Percentiles rank a stretch among this genome's conserved stretches.
Evolutionary conservation across 2,888 invertebrate genomes (phyloP).

Genomic region (Cecidostiba fungosa): DNA sequence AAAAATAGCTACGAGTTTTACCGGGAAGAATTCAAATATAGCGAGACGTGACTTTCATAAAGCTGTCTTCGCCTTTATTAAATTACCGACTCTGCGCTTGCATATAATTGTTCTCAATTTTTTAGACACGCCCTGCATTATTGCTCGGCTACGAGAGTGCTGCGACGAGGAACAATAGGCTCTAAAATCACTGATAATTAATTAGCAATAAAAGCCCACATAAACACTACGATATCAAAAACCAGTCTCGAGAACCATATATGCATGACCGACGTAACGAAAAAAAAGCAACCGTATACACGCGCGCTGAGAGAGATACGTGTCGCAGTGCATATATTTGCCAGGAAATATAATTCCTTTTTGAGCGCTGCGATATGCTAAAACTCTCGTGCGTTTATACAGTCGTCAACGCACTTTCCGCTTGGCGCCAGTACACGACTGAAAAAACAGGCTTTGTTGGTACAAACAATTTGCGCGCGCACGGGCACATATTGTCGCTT

Average conservation of each 20-base stretch:
- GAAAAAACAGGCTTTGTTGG: constrained; percentile 41
- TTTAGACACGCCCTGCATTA: not conserved
- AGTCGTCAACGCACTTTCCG: constrained; percentile 39
- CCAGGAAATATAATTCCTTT: not conserved
- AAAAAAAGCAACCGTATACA: too few relatives aligned
- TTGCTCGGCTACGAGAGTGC: not conserved
- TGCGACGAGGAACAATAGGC: not conserved
- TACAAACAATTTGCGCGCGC: constrained; percentile 43
- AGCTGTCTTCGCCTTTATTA: constrained; percentile 1
- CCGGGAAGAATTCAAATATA: not conserved
- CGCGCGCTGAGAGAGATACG: too few relatives aligned
- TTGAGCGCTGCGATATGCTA: not conserved
- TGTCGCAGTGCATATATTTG: too few relatives aligned
- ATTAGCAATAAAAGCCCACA: not conserved
- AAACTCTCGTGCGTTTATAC: constrained; percentile 14
- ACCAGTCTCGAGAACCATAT: not conserved
- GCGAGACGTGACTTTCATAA: not conserved
- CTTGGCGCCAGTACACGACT: constrained; percentile 37
- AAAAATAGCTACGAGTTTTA: not conserved
- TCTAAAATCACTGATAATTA: not conserved
- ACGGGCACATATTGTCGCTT: constrained; percentile 39
- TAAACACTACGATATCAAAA: not conserved
- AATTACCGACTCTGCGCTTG: not conserved
- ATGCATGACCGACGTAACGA: not conserved
- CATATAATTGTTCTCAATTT: not conserved